A percentile compares a stretch with the other conserved stretches of the same genome.
phyloP scores from a whole-genome alignment of 2,113 vertebrate genomes.

The Sander lucioperca region DNA sequence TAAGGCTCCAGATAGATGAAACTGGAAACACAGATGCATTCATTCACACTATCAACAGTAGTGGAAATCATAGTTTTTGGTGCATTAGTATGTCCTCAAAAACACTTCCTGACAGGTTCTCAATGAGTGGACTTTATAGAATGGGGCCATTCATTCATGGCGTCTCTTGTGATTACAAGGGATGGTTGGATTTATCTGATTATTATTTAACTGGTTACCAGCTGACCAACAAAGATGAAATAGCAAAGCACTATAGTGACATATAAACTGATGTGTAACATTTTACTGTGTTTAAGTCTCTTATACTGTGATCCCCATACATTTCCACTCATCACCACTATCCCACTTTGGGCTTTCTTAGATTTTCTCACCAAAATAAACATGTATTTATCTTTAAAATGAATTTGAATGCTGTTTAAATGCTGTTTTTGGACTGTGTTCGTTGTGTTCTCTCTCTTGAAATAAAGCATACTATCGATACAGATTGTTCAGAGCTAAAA shows the following conservation, averaged over 20 bases:
- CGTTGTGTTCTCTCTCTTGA: background rate
- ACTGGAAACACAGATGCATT: slow-evolving; percentile 36
- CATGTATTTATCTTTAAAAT: background rate
- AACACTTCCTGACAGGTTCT: background rate
- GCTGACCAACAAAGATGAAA: background rate
- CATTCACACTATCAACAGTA: slow-evolving; percentile 30
- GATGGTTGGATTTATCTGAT: background rate
- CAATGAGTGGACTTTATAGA: slow-evolving; percentile 4
- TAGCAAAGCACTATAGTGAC: background rate
- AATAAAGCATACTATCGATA: background rate
- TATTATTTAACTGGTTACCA: slow-evolving; percentile 16
- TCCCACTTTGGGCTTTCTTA: too few relatives aligned
- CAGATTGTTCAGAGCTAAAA: background rate
- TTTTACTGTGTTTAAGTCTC: background rate
- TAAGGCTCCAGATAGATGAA: slow-evolving; percentile 57
- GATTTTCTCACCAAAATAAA: background rate
- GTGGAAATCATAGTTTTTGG: slow-evolving; percentile 17
- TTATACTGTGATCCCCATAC: background rate
- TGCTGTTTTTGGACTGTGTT: background rate
- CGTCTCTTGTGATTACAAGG: background rate
- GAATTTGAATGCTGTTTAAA: background rate
- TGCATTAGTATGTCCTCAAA: slow-evolving; percentile 6
- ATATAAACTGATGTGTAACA: background rate
- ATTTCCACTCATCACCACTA: background rate
- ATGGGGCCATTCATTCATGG: slow-evolving; percentile 27